A percentile compares a stretch with the other conserved stretches of the same genome.
Conservation (phyloP, 2,113 vertebrate genomes). For the Thamnophis sirtalis region DNA sequence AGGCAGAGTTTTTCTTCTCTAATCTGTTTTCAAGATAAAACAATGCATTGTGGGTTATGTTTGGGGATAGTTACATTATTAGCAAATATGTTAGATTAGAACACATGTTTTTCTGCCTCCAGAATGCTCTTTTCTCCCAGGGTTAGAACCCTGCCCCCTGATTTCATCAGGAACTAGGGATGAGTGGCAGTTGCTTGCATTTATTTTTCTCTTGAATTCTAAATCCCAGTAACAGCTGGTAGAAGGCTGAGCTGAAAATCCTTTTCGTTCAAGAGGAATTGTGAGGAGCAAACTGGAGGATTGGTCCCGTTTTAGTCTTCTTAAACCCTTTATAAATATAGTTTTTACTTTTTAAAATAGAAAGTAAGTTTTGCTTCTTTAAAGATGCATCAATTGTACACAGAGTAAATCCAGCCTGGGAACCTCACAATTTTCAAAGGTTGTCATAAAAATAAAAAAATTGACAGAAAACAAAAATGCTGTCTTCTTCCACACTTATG, state of each 20-base stretch:
- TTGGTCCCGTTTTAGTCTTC: conserved; percentile 41
- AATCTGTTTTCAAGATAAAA: not conserved
- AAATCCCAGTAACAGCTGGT: conserved; percentile 67
- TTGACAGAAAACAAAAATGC: not conserved
- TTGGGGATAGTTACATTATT: not conserved
- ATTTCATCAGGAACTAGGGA: conserved; percentile 49
- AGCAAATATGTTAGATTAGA: conserved; percentile 17
- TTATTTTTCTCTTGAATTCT: conserved; percentile 65
- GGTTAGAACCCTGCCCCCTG: conserved; percentile 50
- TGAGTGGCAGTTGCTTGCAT: conserved; percentile 63
- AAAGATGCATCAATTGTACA: conserved; percentile 9
- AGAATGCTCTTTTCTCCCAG: conserved; percentile 41
- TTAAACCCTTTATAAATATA: conserved; percentile 27
- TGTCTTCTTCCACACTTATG: conserved; percentile 18
- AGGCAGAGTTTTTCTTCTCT: conserved; percentile 35
- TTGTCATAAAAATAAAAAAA: not conserved
- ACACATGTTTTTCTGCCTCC: conserved; percentile 19
- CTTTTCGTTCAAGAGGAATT: conserved; percentile 60
- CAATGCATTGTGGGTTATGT: not conserved
- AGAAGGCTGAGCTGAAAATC: conserved; percentile 70
- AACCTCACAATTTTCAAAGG: not conserved
- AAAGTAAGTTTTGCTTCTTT: conserved; percentile 12
- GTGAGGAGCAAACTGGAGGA: conserved; percentile 35
- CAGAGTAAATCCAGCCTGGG: rapidly evolving
- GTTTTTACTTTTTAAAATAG: not conserved